A percentile compares a stretch with the other conserved stretches of the same genome.
These are phyloP conservation scores for Myotis vivesi DNA, from an alignment of 2,797 vertebrate genomes.

Conservation along the genomic window DNA sequence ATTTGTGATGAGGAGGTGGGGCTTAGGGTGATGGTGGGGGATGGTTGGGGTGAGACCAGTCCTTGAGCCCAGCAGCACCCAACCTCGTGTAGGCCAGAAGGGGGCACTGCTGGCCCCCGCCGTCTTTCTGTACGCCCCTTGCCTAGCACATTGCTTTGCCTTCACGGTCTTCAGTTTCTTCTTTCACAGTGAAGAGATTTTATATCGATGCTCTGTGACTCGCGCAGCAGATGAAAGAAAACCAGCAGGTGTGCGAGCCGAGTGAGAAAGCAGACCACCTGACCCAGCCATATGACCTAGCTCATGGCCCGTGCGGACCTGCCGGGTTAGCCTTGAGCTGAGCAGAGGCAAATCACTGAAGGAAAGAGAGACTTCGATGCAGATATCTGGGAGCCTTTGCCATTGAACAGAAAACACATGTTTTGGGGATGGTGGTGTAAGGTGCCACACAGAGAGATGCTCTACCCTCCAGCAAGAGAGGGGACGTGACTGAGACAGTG, in stretches of 20 bases:
- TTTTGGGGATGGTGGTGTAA: not conserved
- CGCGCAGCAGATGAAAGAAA: not conserved
- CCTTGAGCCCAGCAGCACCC: fast-evolving
- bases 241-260: not conserved
- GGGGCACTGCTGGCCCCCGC: not conserved
- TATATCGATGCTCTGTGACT: not conserved
- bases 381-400: not conserved
- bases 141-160: not conserved
- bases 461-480: fast-evolving
- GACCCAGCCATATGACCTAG: no score
- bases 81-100: no score
- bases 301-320: fast-evolving
- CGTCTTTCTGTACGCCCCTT: fast-evolving
- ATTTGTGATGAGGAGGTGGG: not conserved
- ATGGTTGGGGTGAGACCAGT: fast-evolving
- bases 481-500: fast-evolving
- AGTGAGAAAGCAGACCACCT: no score
- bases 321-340: not conserved
- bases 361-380: no score
- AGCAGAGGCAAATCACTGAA: fast-evolving
- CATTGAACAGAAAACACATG: fast-evolving
- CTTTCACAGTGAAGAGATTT: not conserved
- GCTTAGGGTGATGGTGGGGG: not conserved
- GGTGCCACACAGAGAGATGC: not conserved
- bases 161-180: not conserved